Percentiles rank a stretch among this genome's conserved stretches.
Conservation (phyloP, 2,797 vertebrate genomes). For the Pristis pectinata region DNA sequence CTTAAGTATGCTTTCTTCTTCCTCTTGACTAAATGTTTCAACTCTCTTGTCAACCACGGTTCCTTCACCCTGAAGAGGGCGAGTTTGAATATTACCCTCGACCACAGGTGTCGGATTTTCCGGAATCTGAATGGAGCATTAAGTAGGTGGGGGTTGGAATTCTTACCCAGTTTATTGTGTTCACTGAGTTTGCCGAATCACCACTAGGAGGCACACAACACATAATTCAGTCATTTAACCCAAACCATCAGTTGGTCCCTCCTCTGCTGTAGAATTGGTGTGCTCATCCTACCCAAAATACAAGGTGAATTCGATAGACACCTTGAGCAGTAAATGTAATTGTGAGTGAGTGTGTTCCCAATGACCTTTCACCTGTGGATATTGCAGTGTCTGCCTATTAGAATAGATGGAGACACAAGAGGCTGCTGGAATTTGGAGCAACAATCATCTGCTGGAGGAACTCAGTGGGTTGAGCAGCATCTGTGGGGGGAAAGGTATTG, state of each 20-base stretch:
- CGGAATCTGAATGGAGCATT: conserved; percentile 91
- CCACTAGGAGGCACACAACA: neutral
- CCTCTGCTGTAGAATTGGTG: neutral
- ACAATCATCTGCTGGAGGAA: too few relatives aligned
- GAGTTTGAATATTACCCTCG: conserved; percentile 81
- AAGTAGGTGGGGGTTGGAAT: conserved; percentile 57
- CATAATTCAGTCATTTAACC: neutral
- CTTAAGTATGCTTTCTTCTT: too few relatives aligned
- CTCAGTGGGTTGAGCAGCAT: too few relatives aligned
- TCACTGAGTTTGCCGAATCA: neutral
- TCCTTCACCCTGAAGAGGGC: too few relatives aligned
- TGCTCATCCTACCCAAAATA: neutral
- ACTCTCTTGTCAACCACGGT: too few relatives aligned
- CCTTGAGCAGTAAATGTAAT: neutral
- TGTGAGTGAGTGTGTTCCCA: neutral
- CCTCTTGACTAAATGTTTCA: too few relatives aligned
- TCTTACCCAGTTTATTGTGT: neutral
- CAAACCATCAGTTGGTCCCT: neutral
- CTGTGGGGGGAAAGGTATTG: too few relatives aligned
- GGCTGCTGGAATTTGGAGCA: too few relatives aligned
- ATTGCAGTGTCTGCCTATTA: neutral
- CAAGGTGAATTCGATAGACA: neutral
- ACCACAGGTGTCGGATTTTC: conserved; percentile 86
- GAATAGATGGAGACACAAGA: too few relatives aligned
- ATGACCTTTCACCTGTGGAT: neutral